These are phyloP conservation scores for Poecile atricapillus DNA, from an alignment of 2,113 vertebrate genomes.

Conservation along the genomic window DNA sequence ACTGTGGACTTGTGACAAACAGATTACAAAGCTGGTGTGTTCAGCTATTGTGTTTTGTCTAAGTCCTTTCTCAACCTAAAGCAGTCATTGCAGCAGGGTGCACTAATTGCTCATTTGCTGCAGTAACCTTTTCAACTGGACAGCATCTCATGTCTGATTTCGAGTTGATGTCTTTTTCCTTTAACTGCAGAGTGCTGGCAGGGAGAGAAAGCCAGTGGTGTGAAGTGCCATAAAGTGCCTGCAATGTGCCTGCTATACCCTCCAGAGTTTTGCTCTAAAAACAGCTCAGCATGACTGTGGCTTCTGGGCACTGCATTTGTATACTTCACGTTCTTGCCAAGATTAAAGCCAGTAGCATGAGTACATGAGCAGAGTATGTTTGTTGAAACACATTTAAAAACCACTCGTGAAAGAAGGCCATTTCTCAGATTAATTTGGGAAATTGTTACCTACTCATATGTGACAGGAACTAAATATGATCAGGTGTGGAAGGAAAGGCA, in stretches of 20 bases:
- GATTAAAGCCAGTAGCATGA: not conserved
- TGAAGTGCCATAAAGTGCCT: not conserved
- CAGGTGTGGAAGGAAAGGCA: not conserved
- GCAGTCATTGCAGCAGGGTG: conserved; percentile 21
- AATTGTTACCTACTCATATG: not conserved
- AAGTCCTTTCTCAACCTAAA: conserved; percentile 31
- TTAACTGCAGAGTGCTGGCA: conserved; percentile 37
- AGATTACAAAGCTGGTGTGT: conserved; percentile 60
- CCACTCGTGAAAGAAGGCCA: not conserved
- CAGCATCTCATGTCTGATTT: conserved; percentile 39
- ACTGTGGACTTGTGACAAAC: conserved; percentile 31
- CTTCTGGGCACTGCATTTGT: not conserved
- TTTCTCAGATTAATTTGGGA: not conserved
- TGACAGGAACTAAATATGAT: not conserved
- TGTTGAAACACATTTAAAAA: not conserved
- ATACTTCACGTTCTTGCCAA: not conserved
- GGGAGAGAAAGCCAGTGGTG: not conserved
- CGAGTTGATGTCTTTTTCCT: conserved; percentile 36
- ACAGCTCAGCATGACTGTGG: not conserved
- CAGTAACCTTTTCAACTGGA: conserved; percentile 68
- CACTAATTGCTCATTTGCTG: conserved; percentile 71
- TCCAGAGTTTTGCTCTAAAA: not conserved
- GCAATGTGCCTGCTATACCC: not conserved
- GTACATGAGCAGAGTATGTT: not conserved
- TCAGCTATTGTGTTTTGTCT: conserved; percentile 31